phyloP scores from a whole-genome alignment of 2,888 invertebrate species.

The Acleris laterana region DNA sequence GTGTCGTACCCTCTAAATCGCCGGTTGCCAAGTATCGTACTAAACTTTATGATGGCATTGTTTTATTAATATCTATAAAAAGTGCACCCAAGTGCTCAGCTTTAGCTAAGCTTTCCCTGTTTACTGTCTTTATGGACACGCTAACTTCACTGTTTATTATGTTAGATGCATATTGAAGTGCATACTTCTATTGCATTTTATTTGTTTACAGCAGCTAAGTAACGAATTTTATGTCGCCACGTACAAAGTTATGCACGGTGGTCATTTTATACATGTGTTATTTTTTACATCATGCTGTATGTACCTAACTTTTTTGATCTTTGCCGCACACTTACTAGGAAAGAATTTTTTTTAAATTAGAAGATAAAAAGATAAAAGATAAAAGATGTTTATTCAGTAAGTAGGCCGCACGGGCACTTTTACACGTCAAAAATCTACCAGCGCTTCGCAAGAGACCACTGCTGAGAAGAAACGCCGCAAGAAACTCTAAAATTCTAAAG shows the following conservation, averaged over 20 bases:
- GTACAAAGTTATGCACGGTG: not conserved
- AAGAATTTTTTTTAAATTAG: too few species aligned
- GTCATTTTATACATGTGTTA: not conserved
- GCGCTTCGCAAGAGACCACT: too few species aligned
- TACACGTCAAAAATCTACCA: too few species aligned
- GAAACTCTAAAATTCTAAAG: too few species aligned
- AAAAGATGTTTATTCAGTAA: too few species aligned
- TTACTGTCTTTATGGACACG: slow-evolving; percentile 65
- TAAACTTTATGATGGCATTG: slow-evolving; percentile 76
- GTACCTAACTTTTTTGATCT: too few species aligned
- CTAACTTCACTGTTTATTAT: slow-evolving; percentile 53
- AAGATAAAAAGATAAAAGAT: too few species aligned
- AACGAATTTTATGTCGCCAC: too few species aligned
- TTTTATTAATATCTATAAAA: slow-evolving; percentile 83
- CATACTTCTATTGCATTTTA: slow-evolving; percentile 20
- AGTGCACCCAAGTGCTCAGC: slow-evolving; percentile 65
- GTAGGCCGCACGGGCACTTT: too few species aligned
- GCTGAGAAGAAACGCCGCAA: too few species aligned
- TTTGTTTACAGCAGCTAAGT: slow-evolving; percentile 5
- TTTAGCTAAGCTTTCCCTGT: slow-evolving; percentile 62
- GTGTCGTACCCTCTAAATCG: slow-evolving; percentile 48
- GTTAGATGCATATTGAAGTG: slow-evolving; percentile 9
- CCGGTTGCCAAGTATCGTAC: slow-evolving; percentile 49
- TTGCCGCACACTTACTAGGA: too few species aligned
- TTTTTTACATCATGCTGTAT: too few species aligned